phyloP scores from a whole-genome alignment of 2,113 vertebrate species.

The Rattus norvegicus region GRCr8 NC_086027.1:95495001-95495500 shows the following conservation, averaged over 20 bases:
- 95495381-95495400: slow-evolving; percentile 27
- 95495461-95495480: background rate
- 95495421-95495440: background rate
- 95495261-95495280: slow-evolving; percentile 2
- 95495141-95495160: background rate
- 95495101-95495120: background rate
- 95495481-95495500: background rate
- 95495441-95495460: background rate
- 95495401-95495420: background rate
- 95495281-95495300: slow-evolving; percentile 14
- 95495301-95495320: background rate
- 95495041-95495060: no score
- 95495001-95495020: no score
- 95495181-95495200: background rate
- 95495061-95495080: no score
- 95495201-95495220: slow-evolving; percentile 5
- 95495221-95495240: background rate
- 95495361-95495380: background rate
- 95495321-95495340: background rate
- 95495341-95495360: background rate
- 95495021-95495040: no score
- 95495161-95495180: background rate
- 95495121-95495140: background rate
- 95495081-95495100: no score
- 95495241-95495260: background rate